phyloP scores from a whole-genome alignment of 2,113 vertebrate species.

The Nyctereutes procyonoides region DNA sequence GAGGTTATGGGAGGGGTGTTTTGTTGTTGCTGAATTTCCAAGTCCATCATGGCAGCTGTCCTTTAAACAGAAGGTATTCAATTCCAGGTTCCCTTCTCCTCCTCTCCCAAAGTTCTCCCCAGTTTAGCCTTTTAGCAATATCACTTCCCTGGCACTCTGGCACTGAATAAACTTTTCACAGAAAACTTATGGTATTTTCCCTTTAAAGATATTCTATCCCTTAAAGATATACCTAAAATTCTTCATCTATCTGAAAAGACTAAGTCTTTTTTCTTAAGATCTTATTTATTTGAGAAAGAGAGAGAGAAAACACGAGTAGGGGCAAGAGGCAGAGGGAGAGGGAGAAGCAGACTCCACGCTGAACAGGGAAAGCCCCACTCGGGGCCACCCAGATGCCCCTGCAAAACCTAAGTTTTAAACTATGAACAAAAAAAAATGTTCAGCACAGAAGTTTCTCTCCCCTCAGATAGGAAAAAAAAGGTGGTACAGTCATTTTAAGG shows the following conservation, averaged over 20 bases:
- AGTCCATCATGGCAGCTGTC: neutral
- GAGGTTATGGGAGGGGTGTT: neutral
- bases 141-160: neutral
- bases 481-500: neutral
- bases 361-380: no score
- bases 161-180: slow-evolving; percentile 39
- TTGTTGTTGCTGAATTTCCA: neutral
- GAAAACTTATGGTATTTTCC: neutral
- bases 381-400: no score
- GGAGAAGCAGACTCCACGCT: no score
- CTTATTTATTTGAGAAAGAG: no score
- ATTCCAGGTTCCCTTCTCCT: neutral
- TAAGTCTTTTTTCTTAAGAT: neutral
- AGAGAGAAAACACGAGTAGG: no score
- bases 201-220: neutral
- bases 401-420: slow-evolving; percentile 13
- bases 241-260: slow-evolving; percentile 7
- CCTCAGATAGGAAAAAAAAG: neutral
- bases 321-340: no score
- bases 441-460: neutral
- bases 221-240: slow-evolving; percentile 18
- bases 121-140: slow-evolving; percentile 26
- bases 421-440: slow-evolving; percentile 15
- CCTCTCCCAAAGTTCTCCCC: neutral
- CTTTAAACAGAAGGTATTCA: neutral